These are phyloP conservation scores for Origma solitaria DNA, from an alignment of 2,113 vertebrate species.

Conservation along the genomic window DNA sequence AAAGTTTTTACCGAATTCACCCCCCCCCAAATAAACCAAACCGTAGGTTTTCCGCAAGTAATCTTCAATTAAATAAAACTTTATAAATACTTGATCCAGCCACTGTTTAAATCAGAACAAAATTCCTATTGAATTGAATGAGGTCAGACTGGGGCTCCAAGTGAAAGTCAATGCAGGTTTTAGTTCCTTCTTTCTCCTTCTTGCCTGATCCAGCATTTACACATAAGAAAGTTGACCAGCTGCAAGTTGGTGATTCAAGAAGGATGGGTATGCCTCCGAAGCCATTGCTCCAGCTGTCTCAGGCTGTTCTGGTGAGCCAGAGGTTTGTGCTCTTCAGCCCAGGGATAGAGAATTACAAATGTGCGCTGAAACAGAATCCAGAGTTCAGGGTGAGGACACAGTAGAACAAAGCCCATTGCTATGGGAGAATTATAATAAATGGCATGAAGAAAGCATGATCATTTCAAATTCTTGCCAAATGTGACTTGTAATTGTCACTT, in stretches of 20 bases:
- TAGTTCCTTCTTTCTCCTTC: neutral
- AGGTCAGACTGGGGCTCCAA: neutral
- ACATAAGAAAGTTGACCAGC: conserved; percentile 11
- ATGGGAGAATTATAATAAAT: conserved; percentile 41
- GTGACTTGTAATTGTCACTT: conserved; percentile 13
- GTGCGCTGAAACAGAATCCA: conserved; percentile 41
- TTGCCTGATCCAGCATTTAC: neutral
- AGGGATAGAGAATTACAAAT: conserved; percentile 7
- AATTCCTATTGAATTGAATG: neutral
- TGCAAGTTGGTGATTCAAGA: conserved; percentile 12
- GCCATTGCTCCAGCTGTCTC: conserved; percentile 49
- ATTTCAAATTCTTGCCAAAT: conserved; percentile 23
- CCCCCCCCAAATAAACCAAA: too few species aligned
- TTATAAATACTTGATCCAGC: neutral
- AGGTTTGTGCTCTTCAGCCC: conserved; percentile 9
- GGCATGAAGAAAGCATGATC: neutral
- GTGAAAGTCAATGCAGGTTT: neutral
- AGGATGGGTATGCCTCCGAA: conserved; percentile 7
- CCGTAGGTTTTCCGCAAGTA: neutral
- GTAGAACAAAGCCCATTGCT: conserved; percentile 11
- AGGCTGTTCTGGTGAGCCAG: conserved; percentile 40
- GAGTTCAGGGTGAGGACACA: conserved; percentile 51
- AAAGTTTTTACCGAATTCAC: neutral
- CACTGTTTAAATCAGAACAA: neutral
- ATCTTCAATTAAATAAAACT: neutral